phyloP scores from a whole-genome alignment of 2,888 invertebrate genomes.

The Lepidocyrtoides sp. region DNA sequence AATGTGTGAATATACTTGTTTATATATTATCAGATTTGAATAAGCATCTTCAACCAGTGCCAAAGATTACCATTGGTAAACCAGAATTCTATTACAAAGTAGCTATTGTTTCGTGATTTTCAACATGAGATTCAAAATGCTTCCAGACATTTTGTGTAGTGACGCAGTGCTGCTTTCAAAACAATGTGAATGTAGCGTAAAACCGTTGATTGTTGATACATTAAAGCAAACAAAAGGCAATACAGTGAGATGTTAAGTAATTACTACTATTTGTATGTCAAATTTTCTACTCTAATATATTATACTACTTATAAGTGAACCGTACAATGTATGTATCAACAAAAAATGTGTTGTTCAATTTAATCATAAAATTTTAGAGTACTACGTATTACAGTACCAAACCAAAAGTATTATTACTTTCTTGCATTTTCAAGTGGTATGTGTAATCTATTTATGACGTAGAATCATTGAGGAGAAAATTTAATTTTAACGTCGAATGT shows the following conservation, averaged over 20 bases:
- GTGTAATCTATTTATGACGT: slow-evolving; percentile 27
- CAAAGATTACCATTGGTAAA: slow-evolving; percentile 76
- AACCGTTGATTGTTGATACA: background rate
- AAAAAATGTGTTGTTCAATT: slow-evolving; percentile 39
- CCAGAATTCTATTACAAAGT: slow-evolving; percentile 34
- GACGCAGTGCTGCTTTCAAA: background rate
- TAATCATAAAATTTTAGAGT: background rate
- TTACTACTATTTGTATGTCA: background rate
- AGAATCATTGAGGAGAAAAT: background rate
- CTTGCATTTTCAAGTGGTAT: slow-evolving; percentile 50
- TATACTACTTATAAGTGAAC: background rate
- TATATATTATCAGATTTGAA: slow-evolving; percentile 46
- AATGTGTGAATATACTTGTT: background rate
- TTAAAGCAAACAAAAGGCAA: slow-evolving; percentile 42
- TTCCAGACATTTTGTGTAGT: slow-evolving; percentile 21
- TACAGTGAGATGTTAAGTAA: slow-evolving; percentile 53
- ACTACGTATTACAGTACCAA: background rate
- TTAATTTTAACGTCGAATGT: slow-evolving; percentile 16
- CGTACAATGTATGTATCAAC: slow-evolving; percentile 36
- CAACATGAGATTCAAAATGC: slow-evolving; percentile 36
- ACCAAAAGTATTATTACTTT: slow-evolving; percentile 67
- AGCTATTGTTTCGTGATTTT: slow-evolving; percentile 46
- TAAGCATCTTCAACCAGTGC: slow-evolving; percentile 72
- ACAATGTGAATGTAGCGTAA: background rate
- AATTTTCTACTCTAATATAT: background rate